Base-by-base conservation (phyloP, 2,113 vertebrate species). In the Oriolus oriolus region DNA sequence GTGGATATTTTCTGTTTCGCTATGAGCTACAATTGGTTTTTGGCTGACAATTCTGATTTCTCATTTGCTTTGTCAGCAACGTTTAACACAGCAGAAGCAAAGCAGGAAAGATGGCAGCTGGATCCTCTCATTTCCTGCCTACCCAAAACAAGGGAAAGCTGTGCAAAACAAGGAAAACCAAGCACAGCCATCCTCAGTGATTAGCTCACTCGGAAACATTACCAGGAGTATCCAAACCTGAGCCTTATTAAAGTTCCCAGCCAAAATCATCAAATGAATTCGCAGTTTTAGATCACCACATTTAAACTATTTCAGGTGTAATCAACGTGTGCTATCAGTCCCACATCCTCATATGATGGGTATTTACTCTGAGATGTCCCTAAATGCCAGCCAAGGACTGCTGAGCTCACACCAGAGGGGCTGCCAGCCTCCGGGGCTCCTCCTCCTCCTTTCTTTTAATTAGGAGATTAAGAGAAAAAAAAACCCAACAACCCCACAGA, bases 11-110 rank as follows among this genome's bases (percentile, higher is more conserved):
- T 54, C 53, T 63, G 70, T 89, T 84, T 60, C 49, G 30, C 69
- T 74, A 13, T 12, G 73, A 93, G 39, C 76, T 80, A 28, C 74
- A 37, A 70, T 31, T 65, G 63, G 0, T 13, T 59, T 86, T 56
- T 95, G 94, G 82, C 82, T 89, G 82, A 54, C 61, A 76, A 47
- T 84, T 90, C 69, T 41, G 50, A 83, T 74, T 88, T 68, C 70
- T 84, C 79, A 11, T 47, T 70, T 54, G 56, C 76, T 83, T 66
- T 84, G 82, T 82, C 87, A 79, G 65, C 76, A 73, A 59, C 0
- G 0, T 59, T 88, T 33, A 87, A 71, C 35, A 33, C 24, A 60
- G 69, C 30, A 60, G 65, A 89, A 75, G 49, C 49, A 83, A 78
- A 79, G 69, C 21, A 65, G 39, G 31, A 49, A 73, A 23, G 37